These are phyloP conservation scores for Apis dorsata DNA, from an alignment of 1,140 invertebrate species.

Conservation along the genomic window DNA sequence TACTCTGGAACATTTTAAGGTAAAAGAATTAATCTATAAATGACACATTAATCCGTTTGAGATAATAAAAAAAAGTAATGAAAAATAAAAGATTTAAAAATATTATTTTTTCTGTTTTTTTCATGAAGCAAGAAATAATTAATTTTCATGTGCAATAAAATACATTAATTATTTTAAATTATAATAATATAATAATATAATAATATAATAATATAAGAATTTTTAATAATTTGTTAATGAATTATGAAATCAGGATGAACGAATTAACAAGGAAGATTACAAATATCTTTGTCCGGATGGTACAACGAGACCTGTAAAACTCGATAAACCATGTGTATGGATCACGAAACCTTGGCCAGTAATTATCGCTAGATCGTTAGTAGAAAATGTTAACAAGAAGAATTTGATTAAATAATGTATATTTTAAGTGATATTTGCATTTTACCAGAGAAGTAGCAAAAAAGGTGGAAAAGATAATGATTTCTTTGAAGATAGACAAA, in stretches of 20 bases:
- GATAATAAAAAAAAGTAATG: background rate
- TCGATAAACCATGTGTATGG: conserved; percentile 86
- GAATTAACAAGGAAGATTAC: conserved; percentile 78
- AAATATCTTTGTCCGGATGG: conserved; percentile 92
- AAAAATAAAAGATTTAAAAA: background rate
- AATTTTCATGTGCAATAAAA: background rate
- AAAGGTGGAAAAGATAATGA: conserved; percentile 81
- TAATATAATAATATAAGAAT: background rate
- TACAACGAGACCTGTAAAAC: conserved; percentile 82
- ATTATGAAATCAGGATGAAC: conserved; percentile 28
- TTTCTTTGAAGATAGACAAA: conserved; percentile 71
- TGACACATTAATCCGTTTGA: background rate
- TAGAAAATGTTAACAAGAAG: conserved; percentile 20
- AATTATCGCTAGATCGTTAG: conserved; percentile 79
- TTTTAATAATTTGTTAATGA: background rate
- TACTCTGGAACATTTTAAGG: conserved; percentile 83
- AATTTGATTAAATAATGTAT: background rate
- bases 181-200: background rate
- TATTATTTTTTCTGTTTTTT: background rate
- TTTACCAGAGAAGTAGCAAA: conserved; percentile 80
- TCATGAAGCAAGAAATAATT: background rate
- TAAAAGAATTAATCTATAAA: conserved; percentile 66
- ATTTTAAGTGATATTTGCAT: conserved; percentile 31
- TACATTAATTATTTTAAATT: conserved; percentile 9
- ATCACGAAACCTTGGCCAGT: conserved; percentile 88